phyloP scores from a whole-genome alignment of 2,113 vertebrate genomes.

The Lutjanus erythropterus region DNA sequence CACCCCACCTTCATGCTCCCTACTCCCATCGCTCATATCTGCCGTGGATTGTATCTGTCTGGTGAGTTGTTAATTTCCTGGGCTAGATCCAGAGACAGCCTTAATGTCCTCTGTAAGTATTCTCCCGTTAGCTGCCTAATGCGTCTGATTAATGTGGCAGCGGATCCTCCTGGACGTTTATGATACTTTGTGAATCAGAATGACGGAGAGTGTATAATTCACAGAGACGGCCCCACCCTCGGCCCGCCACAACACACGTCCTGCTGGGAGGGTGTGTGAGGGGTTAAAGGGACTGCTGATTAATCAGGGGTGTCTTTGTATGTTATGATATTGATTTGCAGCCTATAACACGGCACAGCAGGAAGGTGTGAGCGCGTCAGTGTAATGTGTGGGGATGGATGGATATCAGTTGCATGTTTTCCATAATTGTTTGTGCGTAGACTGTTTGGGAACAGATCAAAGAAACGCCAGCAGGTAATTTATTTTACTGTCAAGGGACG shows the following conservation, averaged over 20 bases:
- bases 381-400: slow-evolving; percentile 33
- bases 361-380: slow-evolving; percentile 69
- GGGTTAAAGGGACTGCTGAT: slow-evolving; percentile 43
- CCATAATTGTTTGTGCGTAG: slow-evolving; percentile 53
- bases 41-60: slow-evolving; percentile 80
- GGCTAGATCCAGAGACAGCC: slow-evolving; percentile 80
- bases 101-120: slow-evolving; percentile 83
- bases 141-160: slow-evolving; percentile 83
- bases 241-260: slow-evolving; percentile 18
- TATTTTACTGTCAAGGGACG: slow-evolving; percentile 53
- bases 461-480: slow-evolving; percentile 55
- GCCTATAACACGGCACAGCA: slow-evolving; percentile 71
- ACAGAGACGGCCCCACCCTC: slow-evolving; percentile 30
- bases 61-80: slow-evolving; percentile 83
- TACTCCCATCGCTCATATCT: slow-evolving; percentile 80
- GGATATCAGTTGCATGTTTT: slow-evolving; percentile 50
- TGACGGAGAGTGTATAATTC: slow-evolving; percentile 72
- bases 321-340: slow-evolving; percentile 87
- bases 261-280: slow-evolving; percentile 14
- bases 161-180: slow-evolving; percentile 83
- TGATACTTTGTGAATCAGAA: slow-evolving; percentile 82
- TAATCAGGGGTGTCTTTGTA: slow-evolving; percentile 58
- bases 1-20: slow-evolving; percentile 71
- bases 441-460: slow-evolving; percentile 55
- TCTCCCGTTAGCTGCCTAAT: slow-evolving; percentile 82